Percentiles rank a stretch among this genome's conserved stretches.
Conservation (phyloP, 2,888 invertebrate genomes). For the Schizaphis graminum region DNA sequence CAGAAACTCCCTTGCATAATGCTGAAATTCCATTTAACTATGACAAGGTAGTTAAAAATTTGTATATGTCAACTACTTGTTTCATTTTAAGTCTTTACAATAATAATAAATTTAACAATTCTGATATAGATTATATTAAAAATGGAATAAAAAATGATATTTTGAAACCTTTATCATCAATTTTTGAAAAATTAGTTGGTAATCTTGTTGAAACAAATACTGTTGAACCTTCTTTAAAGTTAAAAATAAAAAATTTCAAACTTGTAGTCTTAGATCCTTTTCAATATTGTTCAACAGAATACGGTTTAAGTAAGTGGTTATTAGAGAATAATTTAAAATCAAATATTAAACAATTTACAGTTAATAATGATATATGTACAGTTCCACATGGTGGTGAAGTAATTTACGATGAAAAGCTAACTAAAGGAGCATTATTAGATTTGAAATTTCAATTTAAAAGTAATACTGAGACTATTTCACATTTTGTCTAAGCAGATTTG, state of each 20-base stretch:
- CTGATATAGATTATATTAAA: background rate
- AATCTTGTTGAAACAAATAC: too few species aligned
- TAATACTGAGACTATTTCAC: too few species aligned
- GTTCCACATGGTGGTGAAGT: background rate
- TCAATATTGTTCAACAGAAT: conserved; percentile 24
- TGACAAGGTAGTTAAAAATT: too few species aligned
- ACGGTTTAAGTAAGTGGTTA: background rate
- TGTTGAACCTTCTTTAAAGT: too few species aligned
- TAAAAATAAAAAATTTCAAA: too few species aligned
- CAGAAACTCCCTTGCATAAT: too few species aligned
- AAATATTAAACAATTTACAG: background rate
- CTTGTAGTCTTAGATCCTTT: background rate
- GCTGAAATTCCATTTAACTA: too few species aligned
- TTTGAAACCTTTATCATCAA: conserved; percentile 22
- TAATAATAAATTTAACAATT: conserved; percentile 12
- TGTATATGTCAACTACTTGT: background rate
- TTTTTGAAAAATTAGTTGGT: background rate
- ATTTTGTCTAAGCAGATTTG: background rate
- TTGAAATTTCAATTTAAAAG: too few species aligned
- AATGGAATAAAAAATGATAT: background rate
- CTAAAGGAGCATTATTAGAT: background rate
- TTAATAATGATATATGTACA: background rate
- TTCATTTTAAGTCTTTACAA: conserved; percentile 1
- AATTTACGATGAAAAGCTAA: background rate
- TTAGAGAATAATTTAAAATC: background rate